phyloP scores from a whole-genome alignment of 2,797 vertebrate species.

The Anabacerthia variegaticeps region DNA sequence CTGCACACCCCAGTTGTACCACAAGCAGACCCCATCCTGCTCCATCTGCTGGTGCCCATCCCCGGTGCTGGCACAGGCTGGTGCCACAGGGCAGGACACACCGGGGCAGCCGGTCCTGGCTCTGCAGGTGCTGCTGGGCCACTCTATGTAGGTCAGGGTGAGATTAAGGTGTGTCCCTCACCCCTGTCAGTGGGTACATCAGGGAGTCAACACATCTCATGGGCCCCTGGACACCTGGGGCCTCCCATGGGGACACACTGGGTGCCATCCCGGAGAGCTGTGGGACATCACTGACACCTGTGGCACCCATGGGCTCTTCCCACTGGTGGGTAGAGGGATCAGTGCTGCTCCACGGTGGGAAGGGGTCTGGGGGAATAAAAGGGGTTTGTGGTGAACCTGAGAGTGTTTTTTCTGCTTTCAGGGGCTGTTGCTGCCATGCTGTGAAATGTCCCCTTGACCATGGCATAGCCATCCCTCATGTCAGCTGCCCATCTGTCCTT shows the following conservation, averaged over 20 bases:
- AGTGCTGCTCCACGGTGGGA: background rate
- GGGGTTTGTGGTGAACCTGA: background rate
- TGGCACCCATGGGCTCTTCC: background rate
- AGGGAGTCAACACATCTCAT: background rate
- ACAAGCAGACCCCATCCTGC: background rate
- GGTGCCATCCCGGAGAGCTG: background rate
- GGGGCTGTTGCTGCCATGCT: background rate
- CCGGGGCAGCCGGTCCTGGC: background rate
- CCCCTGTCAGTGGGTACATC: background rate
- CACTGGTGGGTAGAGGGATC: background rate
- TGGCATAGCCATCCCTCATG: accelerated
- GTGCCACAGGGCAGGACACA: background rate
- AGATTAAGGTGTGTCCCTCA: background rate
- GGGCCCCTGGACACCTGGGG: background rate
- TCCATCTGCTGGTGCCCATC: background rate
- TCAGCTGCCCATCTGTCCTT: background rate
- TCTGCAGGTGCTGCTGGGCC: background rate
- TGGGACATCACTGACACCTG: accelerated
- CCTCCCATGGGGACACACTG: accelerated
- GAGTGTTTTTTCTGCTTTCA: background rate
- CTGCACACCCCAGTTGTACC: background rate
- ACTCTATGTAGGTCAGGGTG: background rate
- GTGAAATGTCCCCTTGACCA: background rate
- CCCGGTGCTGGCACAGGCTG: background rate
- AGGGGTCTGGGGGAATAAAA: background rate